Percentiles rank a stretch among this genome's conserved stretches.
Evolutionary conservation across 2,797 vertebrate genomes (phyloP).

Genomic region (Sparidentex hasta): DNA sequence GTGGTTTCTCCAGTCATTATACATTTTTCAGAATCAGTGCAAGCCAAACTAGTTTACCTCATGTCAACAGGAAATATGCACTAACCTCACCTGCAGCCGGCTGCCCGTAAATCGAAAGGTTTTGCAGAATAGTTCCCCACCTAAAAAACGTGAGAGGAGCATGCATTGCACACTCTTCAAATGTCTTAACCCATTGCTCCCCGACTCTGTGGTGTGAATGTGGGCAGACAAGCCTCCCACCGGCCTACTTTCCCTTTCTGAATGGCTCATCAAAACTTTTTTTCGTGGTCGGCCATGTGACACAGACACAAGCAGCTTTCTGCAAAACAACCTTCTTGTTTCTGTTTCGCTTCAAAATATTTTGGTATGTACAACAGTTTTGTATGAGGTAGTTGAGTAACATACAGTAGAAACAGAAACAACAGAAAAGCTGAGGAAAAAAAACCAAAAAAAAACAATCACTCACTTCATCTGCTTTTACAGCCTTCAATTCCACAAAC

Average conservation of each 20-base stretch:
- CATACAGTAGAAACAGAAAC: neutral
- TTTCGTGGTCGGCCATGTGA: neutral
- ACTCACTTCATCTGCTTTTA: conserved; percentile 14
- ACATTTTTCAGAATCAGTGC: neutral
- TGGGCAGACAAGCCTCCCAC: neutral
- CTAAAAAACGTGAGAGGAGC: too few species aligned
- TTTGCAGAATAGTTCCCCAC: neutral
- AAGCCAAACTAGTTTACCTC: neutral
- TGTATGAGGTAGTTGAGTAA: neutral
- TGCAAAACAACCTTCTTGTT: neutral
- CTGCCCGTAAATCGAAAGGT: neutral
- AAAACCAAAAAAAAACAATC: neutral
- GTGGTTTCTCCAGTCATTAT: too few species aligned
- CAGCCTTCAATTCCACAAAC: conserved; percentile 16
- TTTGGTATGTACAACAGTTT: neutral
- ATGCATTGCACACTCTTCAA: neutral
- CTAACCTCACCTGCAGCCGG: neutral
- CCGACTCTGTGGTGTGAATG: neutral
- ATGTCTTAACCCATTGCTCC: neutral
- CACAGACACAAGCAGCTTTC: too few species aligned
- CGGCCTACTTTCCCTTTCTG: neutral
- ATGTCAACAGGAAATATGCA: conserved; percentile 29
- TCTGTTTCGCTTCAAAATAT: neutral
- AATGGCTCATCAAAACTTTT: neutral
- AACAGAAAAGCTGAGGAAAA: neutral